phyloP scores from a whole-genome alignment of 1,140 invertebrate species.

The Latrodectus geometricus region DNA sequence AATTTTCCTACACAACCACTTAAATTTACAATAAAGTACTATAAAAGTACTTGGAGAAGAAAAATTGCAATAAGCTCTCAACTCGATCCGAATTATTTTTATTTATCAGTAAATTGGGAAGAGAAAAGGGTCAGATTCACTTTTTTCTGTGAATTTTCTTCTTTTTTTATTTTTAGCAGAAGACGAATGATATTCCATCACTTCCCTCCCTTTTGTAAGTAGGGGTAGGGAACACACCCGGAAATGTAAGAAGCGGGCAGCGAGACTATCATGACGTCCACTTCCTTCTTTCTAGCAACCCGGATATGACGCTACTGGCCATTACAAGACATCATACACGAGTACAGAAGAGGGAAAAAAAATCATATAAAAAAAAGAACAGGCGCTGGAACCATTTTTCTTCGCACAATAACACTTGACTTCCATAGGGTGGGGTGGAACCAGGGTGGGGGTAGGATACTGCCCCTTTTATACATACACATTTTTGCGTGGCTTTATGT shows the following conservation, averaged over 20 bases:
- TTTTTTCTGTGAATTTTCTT: too few species aligned
- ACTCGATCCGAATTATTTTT: too few species aligned
- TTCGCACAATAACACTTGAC: constrained; percentile 58
- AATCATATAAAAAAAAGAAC: neutral
- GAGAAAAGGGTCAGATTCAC: too few species aligned
- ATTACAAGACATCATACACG: constrained; percentile 27
- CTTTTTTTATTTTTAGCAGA: neutral
- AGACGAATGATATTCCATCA: constrained; percentile 37
- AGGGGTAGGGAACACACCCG: constrained; percentile 4
- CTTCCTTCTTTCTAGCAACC: constrained; percentile 30
- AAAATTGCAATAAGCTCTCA: too few species aligned
- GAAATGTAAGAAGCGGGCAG: constrained; percentile 55
- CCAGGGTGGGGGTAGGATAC: constrained; percentile 1
- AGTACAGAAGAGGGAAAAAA: constrained; percentile 3
- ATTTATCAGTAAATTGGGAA: too few species aligned
- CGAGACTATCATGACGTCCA: constrained; percentile 53
- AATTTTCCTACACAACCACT: too few species aligned
- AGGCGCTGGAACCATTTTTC: constrained; percentile 40
- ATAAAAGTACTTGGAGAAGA: too few species aligned
- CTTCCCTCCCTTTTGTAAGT: neutral
- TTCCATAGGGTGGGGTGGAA: constrained; percentile 11
- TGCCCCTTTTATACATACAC: constrained; percentile 39
- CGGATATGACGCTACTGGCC: constrained; percentile 54
- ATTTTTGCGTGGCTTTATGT: constrained; percentile 35
- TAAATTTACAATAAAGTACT: too few species aligned